These are phyloP conservation scores for Menidia menidia DNA, from an alignment of 2,797 vertebrate species.

Conservation along the genomic window DNA sequence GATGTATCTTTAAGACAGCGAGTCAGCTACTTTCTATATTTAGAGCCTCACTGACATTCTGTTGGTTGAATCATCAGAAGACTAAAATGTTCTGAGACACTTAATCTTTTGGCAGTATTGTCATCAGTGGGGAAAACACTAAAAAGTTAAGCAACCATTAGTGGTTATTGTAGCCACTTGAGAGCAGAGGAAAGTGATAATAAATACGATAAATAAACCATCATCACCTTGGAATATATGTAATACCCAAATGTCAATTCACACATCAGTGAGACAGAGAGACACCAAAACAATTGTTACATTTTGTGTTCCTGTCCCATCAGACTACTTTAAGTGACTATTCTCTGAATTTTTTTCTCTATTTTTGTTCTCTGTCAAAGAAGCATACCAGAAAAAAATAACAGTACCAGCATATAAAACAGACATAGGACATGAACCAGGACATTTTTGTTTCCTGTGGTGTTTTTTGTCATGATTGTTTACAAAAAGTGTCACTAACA, in stretches of 20 bases:
- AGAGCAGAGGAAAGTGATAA: slow-evolving; percentile 20
- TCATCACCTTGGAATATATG: neutral
- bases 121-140: slow-evolving; percentile 10
- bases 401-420: no score
- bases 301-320: neutral
- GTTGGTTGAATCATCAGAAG: slow-evolving; percentile 56
- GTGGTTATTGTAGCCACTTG: neutral
- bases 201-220: neutral
- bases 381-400: neutral
- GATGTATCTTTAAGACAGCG: slow-evolving; percentile 59
- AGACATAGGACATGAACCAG: neutral
- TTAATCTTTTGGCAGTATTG: slow-evolving; percentile 36
- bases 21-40: slow-evolving; percentile 64
- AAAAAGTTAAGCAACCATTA: slow-evolving; percentile 12
- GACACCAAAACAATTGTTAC: neutral
- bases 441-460: neutral
- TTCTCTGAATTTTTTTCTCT: neutral
- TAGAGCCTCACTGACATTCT: slow-evolving; percentile 66
- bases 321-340: neutral
- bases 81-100: slow-evolving; percentile 57
- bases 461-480: neutral
- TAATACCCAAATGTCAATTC: neutral
- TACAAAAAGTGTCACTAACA: neutral
- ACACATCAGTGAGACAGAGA: neutral
- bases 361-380: neutral